Evolutionary conservation across 1,140 invertebrate species (phyloP).

Genomic region (Drosophila equinoxialis): DNA sequence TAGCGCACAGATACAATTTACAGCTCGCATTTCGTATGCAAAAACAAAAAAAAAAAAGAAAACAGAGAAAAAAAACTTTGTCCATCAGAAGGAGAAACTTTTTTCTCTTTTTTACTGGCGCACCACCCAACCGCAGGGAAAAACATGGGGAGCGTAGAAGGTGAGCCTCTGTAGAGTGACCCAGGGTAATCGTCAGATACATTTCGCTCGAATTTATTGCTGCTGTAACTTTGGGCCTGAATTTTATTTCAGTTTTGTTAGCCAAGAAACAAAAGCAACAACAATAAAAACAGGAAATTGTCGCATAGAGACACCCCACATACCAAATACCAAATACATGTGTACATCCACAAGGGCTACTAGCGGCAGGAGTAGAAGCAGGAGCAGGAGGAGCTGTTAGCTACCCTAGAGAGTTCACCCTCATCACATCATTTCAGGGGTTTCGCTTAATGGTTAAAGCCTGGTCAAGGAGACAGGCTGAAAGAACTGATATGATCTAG

Average conservation of each 20-base stretch:
- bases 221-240: constrained; percentile 70
- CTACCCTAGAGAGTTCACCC: constrained; percentile 15
- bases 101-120: constrained; percentile 49
- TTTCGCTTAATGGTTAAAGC: constrained; percentile 12
- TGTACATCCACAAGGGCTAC: not conserved
- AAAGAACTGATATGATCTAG: not conserved
- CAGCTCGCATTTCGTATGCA: constrained; percentile 81
- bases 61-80: constrained; percentile 23
- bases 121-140: constrained; percentile 62
- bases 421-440: constrained; percentile 13
- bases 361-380: not conserved
- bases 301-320: constrained; percentile 58
- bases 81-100: constrained; percentile 33
- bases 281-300: constrained; percentile 64
- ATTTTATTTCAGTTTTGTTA: constrained; percentile 25
- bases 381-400: not conserved
- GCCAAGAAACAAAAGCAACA: constrained; percentile 18
- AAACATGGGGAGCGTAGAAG: not conserved
- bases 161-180: constrained; percentile 1
- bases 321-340: constrained; percentile 2
- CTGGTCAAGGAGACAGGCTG: constrained; percentile 13
- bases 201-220: constrained; percentile 77
- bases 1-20: constrained; percentile 81
- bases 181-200: constrained; percentile 66
- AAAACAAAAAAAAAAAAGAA: constrained; percentile 45